Base-by-base conservation (phyloP, 2,113 vertebrate genomes). In the Sterna hirundo region DNA sequence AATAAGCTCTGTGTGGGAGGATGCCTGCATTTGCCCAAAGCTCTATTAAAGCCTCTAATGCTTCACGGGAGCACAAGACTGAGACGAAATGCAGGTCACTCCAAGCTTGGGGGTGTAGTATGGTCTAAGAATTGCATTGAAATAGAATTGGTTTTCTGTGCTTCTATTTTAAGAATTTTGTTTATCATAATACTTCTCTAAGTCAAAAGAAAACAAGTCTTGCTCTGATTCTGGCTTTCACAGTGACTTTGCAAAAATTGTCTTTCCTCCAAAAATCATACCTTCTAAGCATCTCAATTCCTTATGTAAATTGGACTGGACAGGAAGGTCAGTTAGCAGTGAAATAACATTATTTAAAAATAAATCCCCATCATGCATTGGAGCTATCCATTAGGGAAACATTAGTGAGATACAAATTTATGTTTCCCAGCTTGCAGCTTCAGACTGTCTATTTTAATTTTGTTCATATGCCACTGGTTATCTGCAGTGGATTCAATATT, bases 321-420 rank as follows among this genome's bases (percentile, higher is more conserved):
- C 55, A 91, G 91, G 77, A 96, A 96, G 76, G 52, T 62, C 78
- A 94, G 70, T 82, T 93, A 82, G 38, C 54, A 83, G 65, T 84
- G 91, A 95, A 95, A 96, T 85, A 96, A 84, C 6, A 51, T 96
- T 97, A 96, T 76, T 93, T 96, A 84, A 97, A 98, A 97, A 85
- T 89, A 94, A 82, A 93, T 85, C 34, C 34, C 47, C 78, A 94
- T 89, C 42, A 71, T 87, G 40, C 60, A 89, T 13, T n/a, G 14
- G 80, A 95, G 36, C 7, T 93, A 71, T 66, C 93, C 86, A 92
- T 92, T 93, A 96, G 32, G 34, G 74, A 95, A 94, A 95, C 76
- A 96, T 97, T 93, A 95, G 44, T 51, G 54, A 82, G 55, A 94
- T 91, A 81, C 27, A 83, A 95, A 96, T 86, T 89, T 94, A 90